Conservation (phyloP, 2,888 invertebrate genomes). For the Stenolophus ochropezus region DNA sequence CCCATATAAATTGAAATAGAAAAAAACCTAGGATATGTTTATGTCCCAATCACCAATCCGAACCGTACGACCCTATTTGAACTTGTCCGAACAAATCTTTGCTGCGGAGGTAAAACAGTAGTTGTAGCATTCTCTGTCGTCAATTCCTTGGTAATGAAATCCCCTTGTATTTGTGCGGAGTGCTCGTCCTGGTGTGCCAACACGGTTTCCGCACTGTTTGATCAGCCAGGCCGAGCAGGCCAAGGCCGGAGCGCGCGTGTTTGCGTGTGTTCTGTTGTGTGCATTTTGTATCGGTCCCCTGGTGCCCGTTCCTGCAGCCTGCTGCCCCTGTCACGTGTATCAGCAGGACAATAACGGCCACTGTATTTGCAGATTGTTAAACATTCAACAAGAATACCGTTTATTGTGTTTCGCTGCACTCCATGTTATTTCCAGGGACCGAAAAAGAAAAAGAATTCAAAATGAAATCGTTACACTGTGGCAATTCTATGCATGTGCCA, state of each 20-base stretch:
- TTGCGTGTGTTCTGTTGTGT: conserved; percentile 21
- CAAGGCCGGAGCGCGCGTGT: neutral
- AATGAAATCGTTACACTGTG: too few relatives aligned
- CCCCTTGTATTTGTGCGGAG: neutral
- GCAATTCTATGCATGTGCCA: too few relatives aligned
- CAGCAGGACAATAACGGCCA: conserved; percentile 21
- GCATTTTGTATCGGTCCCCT: conserved; percentile 42
- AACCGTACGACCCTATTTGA: neutral
- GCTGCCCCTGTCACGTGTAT: neutral
- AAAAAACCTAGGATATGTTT: neutral
- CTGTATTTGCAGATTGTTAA: conserved; percentile 39
- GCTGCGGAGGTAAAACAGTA: neutral
- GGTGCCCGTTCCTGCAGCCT: conserved; percentile 26
- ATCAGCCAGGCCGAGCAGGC: neutral
- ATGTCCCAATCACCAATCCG: neutral
- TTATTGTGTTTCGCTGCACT: conserved; percentile 10
- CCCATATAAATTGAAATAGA: too few relatives aligned
- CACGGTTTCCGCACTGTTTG: conserved; percentile 13
- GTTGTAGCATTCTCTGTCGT: neutral
- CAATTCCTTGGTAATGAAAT: neutral
- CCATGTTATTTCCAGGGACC: neutral
- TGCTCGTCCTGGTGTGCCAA: neutral
- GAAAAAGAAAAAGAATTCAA: neutral
- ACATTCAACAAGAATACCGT: neutral
- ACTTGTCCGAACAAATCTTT: neutral